Conservation (phyloP, 2,888 invertebrate species). For the Cosmia pyralina region DNA sequence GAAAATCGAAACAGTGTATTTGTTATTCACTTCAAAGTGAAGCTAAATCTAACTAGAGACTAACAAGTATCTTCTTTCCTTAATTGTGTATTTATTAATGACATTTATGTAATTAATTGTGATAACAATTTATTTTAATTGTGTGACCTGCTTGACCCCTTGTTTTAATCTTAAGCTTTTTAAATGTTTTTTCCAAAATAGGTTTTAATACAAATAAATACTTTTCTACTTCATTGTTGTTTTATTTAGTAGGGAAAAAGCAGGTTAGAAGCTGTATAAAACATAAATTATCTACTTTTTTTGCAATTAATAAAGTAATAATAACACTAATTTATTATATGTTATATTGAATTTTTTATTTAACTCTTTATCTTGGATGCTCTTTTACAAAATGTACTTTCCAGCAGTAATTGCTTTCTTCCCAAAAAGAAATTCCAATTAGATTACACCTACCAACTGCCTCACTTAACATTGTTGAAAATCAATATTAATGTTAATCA, state of each 20-base stretch:
- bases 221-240: conserved; percentile 32
- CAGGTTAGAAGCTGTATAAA: not conserved
- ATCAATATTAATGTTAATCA: not conserved
- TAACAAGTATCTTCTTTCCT: no score
- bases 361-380: not conserved
- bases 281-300: not conserved
- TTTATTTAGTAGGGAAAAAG: conserved; percentile 3
- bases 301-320: not conserved
- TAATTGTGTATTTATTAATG: not conserved
- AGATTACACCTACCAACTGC: not conserved
- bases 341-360: not conserved
- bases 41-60: no score
- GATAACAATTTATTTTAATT: conserved; percentile 7
- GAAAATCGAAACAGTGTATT: no score
- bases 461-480: not conserved
- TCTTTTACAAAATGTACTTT: not conserved
- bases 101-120: conserved; percentile 25
- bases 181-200: conserved; percentile 44
- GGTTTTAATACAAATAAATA: conserved; percentile 42
- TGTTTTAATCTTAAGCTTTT: conserved; percentile 48
- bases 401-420: not conserved
- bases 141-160: conserved; percentile 18
- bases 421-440: not conserved
- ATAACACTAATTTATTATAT: not conserved
- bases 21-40: no score